phyloP scores from a whole-genome alignment of 2,113 vertebrate species.

The Nothobranchius kuhntae region DNA sequence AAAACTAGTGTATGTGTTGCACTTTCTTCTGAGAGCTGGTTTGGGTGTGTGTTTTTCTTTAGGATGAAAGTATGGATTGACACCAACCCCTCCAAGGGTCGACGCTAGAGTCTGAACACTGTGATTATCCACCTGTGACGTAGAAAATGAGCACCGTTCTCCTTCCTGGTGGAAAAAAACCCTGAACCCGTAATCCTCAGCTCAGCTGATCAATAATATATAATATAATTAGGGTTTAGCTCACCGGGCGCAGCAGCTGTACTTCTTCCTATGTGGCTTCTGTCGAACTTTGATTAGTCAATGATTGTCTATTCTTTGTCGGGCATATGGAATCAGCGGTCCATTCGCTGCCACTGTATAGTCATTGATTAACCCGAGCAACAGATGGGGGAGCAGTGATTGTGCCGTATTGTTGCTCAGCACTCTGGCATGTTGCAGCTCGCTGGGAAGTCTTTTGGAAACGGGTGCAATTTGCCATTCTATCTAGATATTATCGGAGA shows the following conservation, averaged over 20 bases:
- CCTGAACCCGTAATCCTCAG: slow-evolving; percentile 48
- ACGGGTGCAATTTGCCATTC: slow-evolving; percentile 61
- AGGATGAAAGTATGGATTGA: slow-evolving; percentile 6
- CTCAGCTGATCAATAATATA: slow-evolving; percentile 66
- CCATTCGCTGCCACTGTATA: slow-evolving; percentile 73
- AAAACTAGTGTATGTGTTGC: slow-evolving; percentile 6
- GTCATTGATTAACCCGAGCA: slow-evolving; percentile 72
- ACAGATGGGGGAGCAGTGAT: slow-evolving; percentile 68
- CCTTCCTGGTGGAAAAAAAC: slow-evolving; percentile 31
- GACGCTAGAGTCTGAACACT: not conserved
- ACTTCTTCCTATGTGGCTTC: slow-evolving; percentile 57
- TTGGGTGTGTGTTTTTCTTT: not conserved
- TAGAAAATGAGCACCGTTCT: slow-evolving; percentile 30
- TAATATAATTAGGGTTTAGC: slow-evolving; percentile 66
- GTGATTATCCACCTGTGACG: slow-evolving; percentile 17
- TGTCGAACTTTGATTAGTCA: slow-evolving; percentile 73
- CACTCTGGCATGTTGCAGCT: slow-evolving; percentile 41
- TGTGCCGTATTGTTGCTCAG: slow-evolving; percentile 62
- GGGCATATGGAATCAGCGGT: slow-evolving; percentile 71
- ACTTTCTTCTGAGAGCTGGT: not conserved
- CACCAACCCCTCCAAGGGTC: not conserved
- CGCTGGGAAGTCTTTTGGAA: slow-evolving; percentile 52
- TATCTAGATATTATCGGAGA: slow-evolving; percentile 48
- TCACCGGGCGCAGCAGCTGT: slow-evolving; percentile 61
- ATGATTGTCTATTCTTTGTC: slow-evolving; percentile 73